Percentiles rank a stretch among this genome's conserved stretches.
Conservation (phyloP, 2,797 vertebrate genomes). For the Moxostoma hubbsi region DNA sequence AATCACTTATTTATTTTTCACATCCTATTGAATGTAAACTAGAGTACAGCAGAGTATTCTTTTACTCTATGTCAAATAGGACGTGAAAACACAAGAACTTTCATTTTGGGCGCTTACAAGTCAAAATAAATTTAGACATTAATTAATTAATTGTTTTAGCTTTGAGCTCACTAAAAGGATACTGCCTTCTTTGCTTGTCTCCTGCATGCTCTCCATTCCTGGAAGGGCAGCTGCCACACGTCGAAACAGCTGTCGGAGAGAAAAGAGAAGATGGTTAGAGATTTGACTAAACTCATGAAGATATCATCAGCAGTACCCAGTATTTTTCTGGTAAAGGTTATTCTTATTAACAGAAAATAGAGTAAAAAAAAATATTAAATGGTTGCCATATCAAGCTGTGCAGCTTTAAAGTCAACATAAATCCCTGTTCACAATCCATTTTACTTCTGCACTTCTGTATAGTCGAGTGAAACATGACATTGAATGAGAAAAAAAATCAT, state of each 20-base stretch:
- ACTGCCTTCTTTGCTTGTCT: conserved; percentile 94
- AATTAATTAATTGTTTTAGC: background rate
- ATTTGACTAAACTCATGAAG: background rate
- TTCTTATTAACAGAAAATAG: background rate
- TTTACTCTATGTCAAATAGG: too few species aligned
- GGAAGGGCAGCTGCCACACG: conserved; percentile 91
- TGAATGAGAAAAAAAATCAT: too few species aligned
- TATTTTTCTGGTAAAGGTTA: background rate
- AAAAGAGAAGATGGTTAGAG: conserved; percentile 22
- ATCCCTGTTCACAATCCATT: too few species aligned
- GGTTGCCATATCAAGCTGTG: too few species aligned
- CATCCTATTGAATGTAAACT: background rate
- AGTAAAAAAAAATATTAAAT: background rate
- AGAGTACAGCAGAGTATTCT: conserved; percentile 1
- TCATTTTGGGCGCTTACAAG: background rate
- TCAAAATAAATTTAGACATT: background rate
- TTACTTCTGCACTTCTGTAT: too few species aligned
- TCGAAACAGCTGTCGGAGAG: conserved; percentile 83
- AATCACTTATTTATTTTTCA: background rate
- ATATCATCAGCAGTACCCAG: background rate
- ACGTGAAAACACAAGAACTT: background rate
- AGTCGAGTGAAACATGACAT: too few species aligned
- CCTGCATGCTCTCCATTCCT: conserved; percentile 92
- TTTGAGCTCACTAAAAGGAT: conserved; percentile 81
- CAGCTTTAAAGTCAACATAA: background rate